These are phyloP conservation scores for Apamea epomidion DNA, from an alignment of 2,888 invertebrate species.

Conservation along the genomic window DNA sequence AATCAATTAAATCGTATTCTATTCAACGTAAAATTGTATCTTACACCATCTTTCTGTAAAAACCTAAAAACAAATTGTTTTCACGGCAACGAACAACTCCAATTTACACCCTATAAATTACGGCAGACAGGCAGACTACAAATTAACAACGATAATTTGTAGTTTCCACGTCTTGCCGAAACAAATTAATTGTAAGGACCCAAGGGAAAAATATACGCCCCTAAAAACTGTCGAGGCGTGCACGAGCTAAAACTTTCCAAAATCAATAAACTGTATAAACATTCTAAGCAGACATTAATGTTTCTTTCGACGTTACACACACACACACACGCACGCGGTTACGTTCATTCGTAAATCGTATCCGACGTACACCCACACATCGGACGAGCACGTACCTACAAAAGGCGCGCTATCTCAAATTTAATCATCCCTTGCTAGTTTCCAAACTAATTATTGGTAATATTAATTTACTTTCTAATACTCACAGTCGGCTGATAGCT, in stretches of 20 bases:
- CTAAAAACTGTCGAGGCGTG: constrained; percentile 61
- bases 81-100: not conserved
- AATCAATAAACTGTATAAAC: constrained; percentile 81
- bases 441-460: constrained; percentile 36
- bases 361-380: constrained; percentile 61
- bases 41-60: not conserved
- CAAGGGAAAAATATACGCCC: constrained; percentile 62
- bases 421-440: constrained; percentile 44
- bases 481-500: constrained; percentile 79
- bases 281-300: constrained; percentile 74
- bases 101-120: constrained; percentile 42
- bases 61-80: constrained; percentile 22
- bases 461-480: constrained; percentile 67
- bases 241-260: constrained; percentile 74
- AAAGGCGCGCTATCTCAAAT: constrained; percentile 57
- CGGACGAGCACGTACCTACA: constrained; percentile 37
- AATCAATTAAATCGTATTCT: not conserved
- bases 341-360: constrained; percentile 61
- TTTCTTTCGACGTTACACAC: constrained; percentile 71
- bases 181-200: constrained; percentile 59
- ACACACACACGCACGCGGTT: constrained; percentile 55
- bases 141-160: constrained; percentile 47
- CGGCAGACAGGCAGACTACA: constrained; percentile 15
- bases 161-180: constrained; percentile 47
- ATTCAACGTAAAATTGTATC: not conserved